These are phyloP conservation scores for Darevskia nairensis DNA, from an alignment of 2,797 vertebrate species.

Conservation along the genomic window DNA sequence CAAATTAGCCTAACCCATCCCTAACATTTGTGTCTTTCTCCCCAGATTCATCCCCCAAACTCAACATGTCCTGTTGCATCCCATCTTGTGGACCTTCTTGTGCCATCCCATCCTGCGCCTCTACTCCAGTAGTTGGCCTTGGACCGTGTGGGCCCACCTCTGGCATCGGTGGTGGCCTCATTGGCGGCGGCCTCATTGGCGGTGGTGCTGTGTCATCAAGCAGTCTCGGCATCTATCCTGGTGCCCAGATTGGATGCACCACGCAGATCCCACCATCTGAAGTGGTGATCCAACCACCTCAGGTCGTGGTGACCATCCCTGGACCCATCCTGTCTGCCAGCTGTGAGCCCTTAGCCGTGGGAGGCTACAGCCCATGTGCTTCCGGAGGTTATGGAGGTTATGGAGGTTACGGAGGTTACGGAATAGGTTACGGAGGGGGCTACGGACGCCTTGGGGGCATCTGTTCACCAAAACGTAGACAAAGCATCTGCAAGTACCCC, in stretches of 20 bases:
- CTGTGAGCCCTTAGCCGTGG: neutral
- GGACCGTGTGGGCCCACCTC: neutral
- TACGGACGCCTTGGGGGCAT: neutral
- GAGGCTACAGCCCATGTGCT: neutral
- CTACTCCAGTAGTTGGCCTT: neutral
- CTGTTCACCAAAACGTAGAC: neutral
- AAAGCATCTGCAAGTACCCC: neutral
- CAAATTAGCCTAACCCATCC: neutral
- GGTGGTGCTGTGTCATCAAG: neutral
- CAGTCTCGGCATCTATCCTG: neutral
- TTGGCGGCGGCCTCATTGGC: neutral
- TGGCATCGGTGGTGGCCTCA: neutral
- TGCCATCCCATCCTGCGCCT: conserved; percentile 2
- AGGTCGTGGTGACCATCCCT: neutral
- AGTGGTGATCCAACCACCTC: neutral
- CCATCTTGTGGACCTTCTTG: neutral
- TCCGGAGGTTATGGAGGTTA: neutral
- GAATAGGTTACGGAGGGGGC: too few species aligned
- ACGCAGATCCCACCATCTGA: neutral
- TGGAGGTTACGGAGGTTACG: too few species aligned
- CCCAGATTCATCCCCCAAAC: neutral
- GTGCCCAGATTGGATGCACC: neutral
- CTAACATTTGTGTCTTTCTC: neutral
- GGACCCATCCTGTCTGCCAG: neutral
- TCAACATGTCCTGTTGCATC: neutral